Conservation (phyloP, 1,140 invertebrate genomes). For the Hyles euphorbiae region DNA sequence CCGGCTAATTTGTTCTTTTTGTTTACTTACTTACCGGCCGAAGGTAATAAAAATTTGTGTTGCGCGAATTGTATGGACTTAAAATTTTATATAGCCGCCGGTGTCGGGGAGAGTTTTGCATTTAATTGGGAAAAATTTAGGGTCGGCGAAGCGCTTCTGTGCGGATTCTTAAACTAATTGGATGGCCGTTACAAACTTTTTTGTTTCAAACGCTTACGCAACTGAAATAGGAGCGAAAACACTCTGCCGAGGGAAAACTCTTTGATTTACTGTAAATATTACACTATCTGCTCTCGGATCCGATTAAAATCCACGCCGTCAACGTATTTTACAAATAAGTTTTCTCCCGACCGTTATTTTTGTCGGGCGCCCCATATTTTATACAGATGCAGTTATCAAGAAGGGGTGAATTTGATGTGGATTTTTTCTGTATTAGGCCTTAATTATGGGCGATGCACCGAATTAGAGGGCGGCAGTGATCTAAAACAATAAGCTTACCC, state of each 20-base stretch:
- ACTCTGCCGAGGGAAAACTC: constrained; percentile 10
- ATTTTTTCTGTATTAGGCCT: constrained; percentile 38
- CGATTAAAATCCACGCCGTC: constrained; percentile 17
- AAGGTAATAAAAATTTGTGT: constrained; percentile 75
- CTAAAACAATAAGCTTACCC: constrained; percentile 69
- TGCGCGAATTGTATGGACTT: constrained; percentile 73
- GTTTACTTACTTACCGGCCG: constrained; percentile 68
- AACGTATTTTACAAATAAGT: constrained; percentile 18
- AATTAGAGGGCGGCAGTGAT: constrained; percentile 68
- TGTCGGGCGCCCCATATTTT: constrained; percentile 30
- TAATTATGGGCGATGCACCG: constrained; percentile 62
- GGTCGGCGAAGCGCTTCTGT: constrained; percentile 67
- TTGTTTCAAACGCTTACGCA: constrained; percentile 59
- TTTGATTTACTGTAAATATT: constrained; percentile 1
- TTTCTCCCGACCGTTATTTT: constrained; percentile 34
- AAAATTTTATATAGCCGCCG: constrained; percentile 69
- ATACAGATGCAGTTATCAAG: constrained; percentile 47
- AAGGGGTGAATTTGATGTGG: constrained; percentile 57
- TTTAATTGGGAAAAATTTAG: constrained; percentile 74
- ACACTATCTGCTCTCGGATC: constrained; percentile 7
- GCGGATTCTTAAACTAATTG: constrained; percentile 73
- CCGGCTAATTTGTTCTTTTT: constrained; percentile 70
- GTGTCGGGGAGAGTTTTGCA: constrained; percentile 62
- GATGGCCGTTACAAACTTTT: constrained; percentile 68
- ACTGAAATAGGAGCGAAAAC: constrained; percentile 32